Base-by-base conservation (phyloP, 2,113 vertebrate genomes). In the Martes martes region DNA sequence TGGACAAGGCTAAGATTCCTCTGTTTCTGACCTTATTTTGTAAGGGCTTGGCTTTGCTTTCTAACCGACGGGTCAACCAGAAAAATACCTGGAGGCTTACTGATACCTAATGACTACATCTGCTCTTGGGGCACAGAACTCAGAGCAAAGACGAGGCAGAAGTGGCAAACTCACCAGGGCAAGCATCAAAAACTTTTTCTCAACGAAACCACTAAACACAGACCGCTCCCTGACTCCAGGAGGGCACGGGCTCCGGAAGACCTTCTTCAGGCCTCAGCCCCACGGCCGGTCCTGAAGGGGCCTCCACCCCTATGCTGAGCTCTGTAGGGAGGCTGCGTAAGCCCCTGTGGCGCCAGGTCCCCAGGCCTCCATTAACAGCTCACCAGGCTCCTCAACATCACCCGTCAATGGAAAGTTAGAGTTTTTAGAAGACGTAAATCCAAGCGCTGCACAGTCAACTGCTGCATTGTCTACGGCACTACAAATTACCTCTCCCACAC, bases 31-130 rank as follows among this genome's bases (percentile, higher is more conserved):
- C 8, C 47, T 6, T 63, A 65, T 50, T 71, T 95, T 95, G 63
- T 55, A 91, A 76, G 36, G 52, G 55, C 26, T 6, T 55, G 63
- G 31, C n/a, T 95, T 86, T 76, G 36, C 52, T 81, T 97, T 79
- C 36, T 84, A 36, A 71, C 57, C 39, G 4, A n/a, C 2, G 2
- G 19, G 33, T 24, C 93, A 73, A 59, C 45, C 28, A n/a, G 82
- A 65, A 47, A 28, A 55, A 73, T 3, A 45, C 24, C 15, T 36
- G 69, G 89, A n/a, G 50, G 65, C 79, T 71, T 39, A 33, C 0
- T 28, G 80, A 52, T 7, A 28, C 31, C 55, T 81, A 47, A 50
- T 67, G 78, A 33, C 23, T 1, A 23, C 26, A 39, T 3, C 26
- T n/a, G 13, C 18, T 59, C 42, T 45, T 0, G 1, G 3, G 13